Conservation (phyloP, 1,140 invertebrate species). For the Calycopis cecrops region DNA sequence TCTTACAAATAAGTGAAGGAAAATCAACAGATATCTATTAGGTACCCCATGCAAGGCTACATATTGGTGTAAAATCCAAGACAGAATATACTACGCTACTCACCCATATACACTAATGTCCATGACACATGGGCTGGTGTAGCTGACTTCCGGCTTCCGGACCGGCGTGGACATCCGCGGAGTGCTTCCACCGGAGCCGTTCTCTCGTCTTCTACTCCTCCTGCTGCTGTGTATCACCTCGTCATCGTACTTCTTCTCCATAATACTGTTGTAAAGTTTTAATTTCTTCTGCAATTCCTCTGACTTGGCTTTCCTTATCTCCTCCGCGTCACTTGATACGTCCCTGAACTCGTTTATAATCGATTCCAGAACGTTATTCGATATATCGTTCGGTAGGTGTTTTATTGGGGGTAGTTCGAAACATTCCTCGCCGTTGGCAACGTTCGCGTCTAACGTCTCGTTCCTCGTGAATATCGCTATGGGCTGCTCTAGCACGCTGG, state of each 20-base stretch:
- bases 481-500: constrained; percentile 55
- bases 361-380: constrained; percentile 56
- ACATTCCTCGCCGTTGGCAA: constrained; percentile 63
- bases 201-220: constrained; percentile 34
- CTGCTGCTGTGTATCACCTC: constrained; percentile 53
- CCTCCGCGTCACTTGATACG: constrained; percentile 44
- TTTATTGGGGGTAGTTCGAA: constrained; percentile 66
- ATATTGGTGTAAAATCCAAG: too few species aligned
- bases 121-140: constrained; percentile 53
- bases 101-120: constrained; percentile 48
- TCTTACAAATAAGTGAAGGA: too few species aligned
- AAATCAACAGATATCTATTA: too few species aligned
- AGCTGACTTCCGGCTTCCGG: constrained; percentile 32
- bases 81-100: constrained; percentile 18
- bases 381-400: constrained; percentile 52
- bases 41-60: too few species aligned
- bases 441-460: constrained; percentile 33
- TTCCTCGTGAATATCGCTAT: constrained; percentile 47
- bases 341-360: constrained; percentile 60
- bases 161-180: constrained; percentile 40
- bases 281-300: constrained; percentile 58
- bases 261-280: constrained; percentile 58
- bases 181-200: constrained; percentile 33
- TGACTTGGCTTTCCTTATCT: constrained; percentile 41
- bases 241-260: constrained; percentile 53